Evolutionary conservation across 2,113 vertebrate genomes (phyloP).

Genomic region (Lampris megalopsis): DNA sequence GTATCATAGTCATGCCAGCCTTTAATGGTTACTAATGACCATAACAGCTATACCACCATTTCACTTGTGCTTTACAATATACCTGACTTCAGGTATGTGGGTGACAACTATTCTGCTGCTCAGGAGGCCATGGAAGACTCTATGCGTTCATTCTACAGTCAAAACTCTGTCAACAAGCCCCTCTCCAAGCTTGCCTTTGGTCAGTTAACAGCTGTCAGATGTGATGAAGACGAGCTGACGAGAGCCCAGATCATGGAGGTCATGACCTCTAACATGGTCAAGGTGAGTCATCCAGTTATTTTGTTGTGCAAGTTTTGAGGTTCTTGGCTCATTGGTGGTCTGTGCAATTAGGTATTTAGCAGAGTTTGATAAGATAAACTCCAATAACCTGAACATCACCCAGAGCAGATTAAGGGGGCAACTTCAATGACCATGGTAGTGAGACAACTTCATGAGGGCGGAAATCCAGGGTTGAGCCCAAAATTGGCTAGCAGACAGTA

Average conservation of each 20-base stretch:
- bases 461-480: too few relatives aligned
- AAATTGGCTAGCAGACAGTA: too few relatives aligned
- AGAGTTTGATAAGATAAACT: too few relatives aligned
- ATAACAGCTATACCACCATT: too few relatives aligned
- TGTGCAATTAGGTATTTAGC: background rate
- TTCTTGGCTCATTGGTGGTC: background rate
- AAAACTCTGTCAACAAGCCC: constrained; percentile 31
- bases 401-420: too few relatives aligned
- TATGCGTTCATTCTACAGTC: constrained; percentile 88
- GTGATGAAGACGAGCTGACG: constrained; percentile 86
- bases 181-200: constrained; percentile 75
- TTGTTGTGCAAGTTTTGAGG: background rate
- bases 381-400: too few relatives aligned
- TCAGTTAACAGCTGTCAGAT: constrained; percentile 86
- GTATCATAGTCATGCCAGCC: too few relatives aligned
- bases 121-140: constrained; percentile 91
- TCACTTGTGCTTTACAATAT: too few relatives aligned
- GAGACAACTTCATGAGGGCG: too few relatives aligned
- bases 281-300: constrained; percentile 79
- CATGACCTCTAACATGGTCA: constrained; percentile 78
- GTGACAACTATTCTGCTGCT: constrained; percentile 88
- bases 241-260: constrained; percentile 86
- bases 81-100: constrained; percentile 86
- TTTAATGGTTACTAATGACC: too few relatives aligned
- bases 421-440: too few relatives aligned